Evolutionary conservation across 1,140 invertebrate species (phyloP).

Genomic region (Augochlora pura): DNA sequence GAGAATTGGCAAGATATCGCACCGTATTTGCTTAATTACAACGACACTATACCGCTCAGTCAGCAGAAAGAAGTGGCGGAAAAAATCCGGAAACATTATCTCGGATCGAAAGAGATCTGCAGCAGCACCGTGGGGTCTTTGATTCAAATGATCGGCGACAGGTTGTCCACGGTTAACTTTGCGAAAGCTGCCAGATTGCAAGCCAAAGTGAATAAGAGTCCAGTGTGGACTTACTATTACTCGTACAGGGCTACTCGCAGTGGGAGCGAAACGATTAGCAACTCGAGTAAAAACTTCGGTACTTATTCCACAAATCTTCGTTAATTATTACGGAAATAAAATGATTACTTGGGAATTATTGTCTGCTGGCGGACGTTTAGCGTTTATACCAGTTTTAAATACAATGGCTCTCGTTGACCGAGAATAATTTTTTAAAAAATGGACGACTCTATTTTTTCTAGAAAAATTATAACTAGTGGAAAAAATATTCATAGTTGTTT

Average conservation of each 20-base stretch:
- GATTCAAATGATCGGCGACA: constrained; percentile 4
- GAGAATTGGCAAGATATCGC: constrained; percentile 77
- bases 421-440: too few species aligned
- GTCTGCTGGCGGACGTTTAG: too few species aligned
- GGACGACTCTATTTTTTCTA: too few species aligned
- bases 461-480: too few species aligned
- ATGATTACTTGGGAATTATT: too few species aligned
- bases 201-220: constrained; percentile 1
- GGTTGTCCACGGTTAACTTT: neutral
- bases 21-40: constrained; percentile 3
- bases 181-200: neutral
- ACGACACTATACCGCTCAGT: neutral
- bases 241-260: neutral
- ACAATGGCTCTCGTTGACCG: too few species aligned
- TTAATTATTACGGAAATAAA: too few species aligned
- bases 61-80: neutral
- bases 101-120: neutral
- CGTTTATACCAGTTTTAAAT: too few species aligned
- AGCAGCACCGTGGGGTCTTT: neutral
- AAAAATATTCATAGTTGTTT: too few species aligned
- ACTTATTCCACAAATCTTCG: constrained; percentile 31
- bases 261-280: constrained; percentile 61
- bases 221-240: constrained; percentile 15
- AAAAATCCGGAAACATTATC: neutral
- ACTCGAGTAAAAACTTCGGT: constrained; percentile 80